Conservation (phyloP, 2,113 vertebrate genomes). For the Apus apus region DNA sequence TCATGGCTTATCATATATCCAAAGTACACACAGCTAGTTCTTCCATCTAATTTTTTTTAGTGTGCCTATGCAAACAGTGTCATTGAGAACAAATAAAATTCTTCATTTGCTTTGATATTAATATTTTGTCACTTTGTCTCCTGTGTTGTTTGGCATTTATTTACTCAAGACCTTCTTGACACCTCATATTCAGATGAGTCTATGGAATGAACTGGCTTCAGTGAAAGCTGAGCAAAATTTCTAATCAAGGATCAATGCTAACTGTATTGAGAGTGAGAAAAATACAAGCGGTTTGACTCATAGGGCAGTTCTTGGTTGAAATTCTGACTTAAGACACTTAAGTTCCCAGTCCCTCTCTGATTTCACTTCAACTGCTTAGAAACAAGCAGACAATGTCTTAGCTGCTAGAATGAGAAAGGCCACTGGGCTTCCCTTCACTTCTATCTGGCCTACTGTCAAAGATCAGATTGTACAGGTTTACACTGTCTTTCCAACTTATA, state of each 20-base stretch:
- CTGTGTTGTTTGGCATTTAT: background rate
- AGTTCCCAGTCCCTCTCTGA: too few relatives aligned
- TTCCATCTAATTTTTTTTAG: background rate
- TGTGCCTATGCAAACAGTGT: background rate
- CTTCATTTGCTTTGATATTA: constrained; percentile 6
- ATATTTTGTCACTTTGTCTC: background rate
- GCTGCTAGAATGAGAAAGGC: too few relatives aligned
- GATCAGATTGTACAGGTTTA: too few relatives aligned
- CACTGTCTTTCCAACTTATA: too few relatives aligned
- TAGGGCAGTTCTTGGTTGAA: too few relatives aligned
- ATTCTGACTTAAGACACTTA: too few relatives aligned
- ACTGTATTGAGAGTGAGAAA: background rate
- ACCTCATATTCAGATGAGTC: background rate
- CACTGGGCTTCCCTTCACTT: too few relatives aligned
- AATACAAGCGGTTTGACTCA: too few relatives aligned
- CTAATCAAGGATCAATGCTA: background rate
- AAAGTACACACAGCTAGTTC: background rate
- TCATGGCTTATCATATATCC: background rate
- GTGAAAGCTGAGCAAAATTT: background rate
- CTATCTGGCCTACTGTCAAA: too few relatives aligned
- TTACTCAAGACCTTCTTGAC: background rate
- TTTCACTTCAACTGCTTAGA: too few relatives aligned
- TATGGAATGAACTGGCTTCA: background rate
- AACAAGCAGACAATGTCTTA: too few relatives aligned
- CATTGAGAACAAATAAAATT: constrained; percentile 28